Conservation (phyloP, 2,797 vertebrate species). For the Coendou prehensilis region DNA sequence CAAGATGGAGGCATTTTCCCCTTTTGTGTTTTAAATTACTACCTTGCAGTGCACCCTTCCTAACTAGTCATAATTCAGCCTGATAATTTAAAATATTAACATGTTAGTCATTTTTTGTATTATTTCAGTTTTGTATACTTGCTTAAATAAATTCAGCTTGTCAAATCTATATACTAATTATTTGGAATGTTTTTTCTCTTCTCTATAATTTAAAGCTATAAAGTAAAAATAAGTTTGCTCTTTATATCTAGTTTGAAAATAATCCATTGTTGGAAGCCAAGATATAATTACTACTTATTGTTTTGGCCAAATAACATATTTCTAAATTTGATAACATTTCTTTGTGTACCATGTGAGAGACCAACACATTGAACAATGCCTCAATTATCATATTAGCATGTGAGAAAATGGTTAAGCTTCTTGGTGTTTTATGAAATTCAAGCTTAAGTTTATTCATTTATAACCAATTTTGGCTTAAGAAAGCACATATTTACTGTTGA, state of each 20-base stretch:
- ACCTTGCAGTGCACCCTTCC: neutral
- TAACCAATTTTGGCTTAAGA: constrained; percentile 44
- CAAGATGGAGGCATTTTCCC: neutral
- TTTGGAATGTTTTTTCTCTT: constrained; percentile 61
- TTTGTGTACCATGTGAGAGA: constrained; percentile 43
- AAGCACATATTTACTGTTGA: constrained; percentile 24
- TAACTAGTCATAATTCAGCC: constrained; percentile 68
- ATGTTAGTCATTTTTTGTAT: constrained; percentile 60
- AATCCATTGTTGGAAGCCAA: constrained; percentile 52
- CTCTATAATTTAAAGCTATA: constrained; percentile 75
- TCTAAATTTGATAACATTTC: constrained; percentile 74
- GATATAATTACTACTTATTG: constrained; percentile 78
- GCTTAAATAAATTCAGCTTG: constrained; percentile 62
- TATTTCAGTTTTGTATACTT: constrained; percentile 63
- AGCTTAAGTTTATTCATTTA: neutral
- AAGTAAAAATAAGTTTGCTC: constrained; percentile 61
- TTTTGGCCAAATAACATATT: constrained; percentile 74
- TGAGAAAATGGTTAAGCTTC: neutral
- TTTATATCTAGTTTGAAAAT: constrained; percentile 63
- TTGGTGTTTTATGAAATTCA: constrained; percentile 25
- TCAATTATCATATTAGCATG: neutral
- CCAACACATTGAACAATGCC: constrained; percentile 6
- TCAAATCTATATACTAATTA: constrained; percentile 72
- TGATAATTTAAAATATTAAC: constrained; percentile 66
- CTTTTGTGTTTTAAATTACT: constrained; percentile 49